Evolutionary conservation across 2,888 invertebrate species (phyloP).

Genomic region (Polietes domitor): DNA sequence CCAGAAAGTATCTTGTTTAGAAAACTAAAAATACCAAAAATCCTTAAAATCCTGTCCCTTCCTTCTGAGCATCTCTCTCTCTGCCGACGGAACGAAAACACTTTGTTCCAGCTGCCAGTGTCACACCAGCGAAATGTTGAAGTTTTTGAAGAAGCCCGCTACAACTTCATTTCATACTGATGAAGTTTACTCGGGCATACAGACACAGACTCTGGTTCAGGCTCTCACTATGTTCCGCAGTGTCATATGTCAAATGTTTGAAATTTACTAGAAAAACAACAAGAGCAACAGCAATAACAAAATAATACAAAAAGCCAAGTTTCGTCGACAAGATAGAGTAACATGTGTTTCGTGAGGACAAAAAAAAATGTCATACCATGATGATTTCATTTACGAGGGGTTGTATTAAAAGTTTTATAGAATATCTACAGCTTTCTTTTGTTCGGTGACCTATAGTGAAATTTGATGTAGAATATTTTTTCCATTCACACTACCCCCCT

Average conservation of each 20-base stretch:
- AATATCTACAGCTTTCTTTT: too few species aligned
- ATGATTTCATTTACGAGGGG: not conserved
- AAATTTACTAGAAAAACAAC: constrained; percentile 22
- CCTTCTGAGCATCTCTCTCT: not conserved
- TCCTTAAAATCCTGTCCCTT: too few species aligned
- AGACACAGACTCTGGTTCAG: constrained; percentile 18
- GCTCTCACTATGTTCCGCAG: constrained; percentile 10
- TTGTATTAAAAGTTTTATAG: not conserved
- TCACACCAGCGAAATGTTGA: constrained; percentile 31
- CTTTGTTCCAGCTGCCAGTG: constrained; percentile 48
- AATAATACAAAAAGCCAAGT: not conserved
- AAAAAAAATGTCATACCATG: not conserved
- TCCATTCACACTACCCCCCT: too few species aligned
- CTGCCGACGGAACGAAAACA: not conserved
- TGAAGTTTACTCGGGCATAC: constrained; percentile 21
- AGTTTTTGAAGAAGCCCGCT: not conserved
- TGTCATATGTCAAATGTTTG: constrained; percentile 61
- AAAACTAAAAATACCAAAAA: constrained; percentile 27
- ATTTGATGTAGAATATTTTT: too few species aligned
- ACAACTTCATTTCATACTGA: constrained; percentile 20
- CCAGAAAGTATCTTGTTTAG: constrained; percentile 15
- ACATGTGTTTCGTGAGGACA: constrained; percentile 23
- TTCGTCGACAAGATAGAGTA: constrained; percentile 17
- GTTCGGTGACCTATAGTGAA: too few species aligned
- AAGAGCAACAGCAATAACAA: too few species aligned